Conservation (phyloP, 2,113 vertebrate species). For the Alexandromys fortis region DNA sequence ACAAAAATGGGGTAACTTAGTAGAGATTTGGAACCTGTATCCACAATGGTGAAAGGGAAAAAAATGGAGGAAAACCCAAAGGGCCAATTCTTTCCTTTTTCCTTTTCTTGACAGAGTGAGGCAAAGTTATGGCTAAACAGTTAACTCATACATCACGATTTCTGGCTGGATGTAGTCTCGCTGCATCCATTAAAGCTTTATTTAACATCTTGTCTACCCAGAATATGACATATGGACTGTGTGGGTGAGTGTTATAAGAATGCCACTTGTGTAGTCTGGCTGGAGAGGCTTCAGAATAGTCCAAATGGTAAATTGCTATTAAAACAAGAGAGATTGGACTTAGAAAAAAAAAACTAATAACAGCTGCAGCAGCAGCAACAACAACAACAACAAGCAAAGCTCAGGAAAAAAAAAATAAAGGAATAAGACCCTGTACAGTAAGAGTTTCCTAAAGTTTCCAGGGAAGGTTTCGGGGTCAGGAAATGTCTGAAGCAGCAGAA, state of each 20-base stretch:
- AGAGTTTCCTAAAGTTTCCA: background rate
- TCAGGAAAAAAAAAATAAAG: background rate
- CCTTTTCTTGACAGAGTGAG: background rate
- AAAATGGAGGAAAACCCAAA: background rate
- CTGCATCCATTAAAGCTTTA: constrained; percentile 67
- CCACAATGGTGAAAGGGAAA: background rate
- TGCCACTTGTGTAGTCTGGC: constrained; percentile 38
- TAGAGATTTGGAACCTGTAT: background rate
- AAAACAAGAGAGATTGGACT: background rate
- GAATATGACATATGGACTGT: constrained; percentile 55
- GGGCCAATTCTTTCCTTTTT: background rate
- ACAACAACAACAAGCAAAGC: background rate
- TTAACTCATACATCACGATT: constrained; percentile 16
- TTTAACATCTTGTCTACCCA: constrained; percentile 59
- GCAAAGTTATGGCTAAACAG: constrained; percentile 32
- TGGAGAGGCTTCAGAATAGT: constrained; percentile 65
- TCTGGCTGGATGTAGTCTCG: constrained; percentile 20
- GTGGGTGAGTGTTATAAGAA: constrained; percentile 64
- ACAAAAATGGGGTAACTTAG: background rate
- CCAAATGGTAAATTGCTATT: constrained; percentile 47
- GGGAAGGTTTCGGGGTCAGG: background rate
- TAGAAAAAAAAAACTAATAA: no score
- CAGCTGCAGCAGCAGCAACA: background rate
- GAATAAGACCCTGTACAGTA: background rate
- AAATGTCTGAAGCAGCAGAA: background rate